These are phyloP conservation scores for Pelvicachromis taeniatus DNA, from an alignment of 2,113 vertebrate species.

Conservation along the genomic window DNA sequence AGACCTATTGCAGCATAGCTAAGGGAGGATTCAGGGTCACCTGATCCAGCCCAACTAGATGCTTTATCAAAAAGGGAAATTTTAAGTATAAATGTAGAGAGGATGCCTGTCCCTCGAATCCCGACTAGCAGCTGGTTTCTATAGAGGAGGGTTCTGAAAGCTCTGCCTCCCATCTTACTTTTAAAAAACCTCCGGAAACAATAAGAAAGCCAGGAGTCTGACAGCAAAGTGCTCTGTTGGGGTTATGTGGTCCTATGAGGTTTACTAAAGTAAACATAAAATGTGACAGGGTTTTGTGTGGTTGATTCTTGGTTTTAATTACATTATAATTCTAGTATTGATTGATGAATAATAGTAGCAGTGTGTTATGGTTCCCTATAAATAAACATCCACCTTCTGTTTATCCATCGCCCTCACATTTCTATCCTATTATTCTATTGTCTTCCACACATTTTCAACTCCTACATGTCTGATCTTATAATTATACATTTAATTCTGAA, in stretches of 20 bases:
- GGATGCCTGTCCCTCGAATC: not conserved
- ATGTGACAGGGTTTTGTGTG: rapidly evolving
- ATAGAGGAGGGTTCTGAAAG: not conserved
- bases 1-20: not conserved
- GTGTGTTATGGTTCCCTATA: too few relatives aligned
- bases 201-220: not conserved
- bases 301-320: too few relatives aligned
- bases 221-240: not conserved
- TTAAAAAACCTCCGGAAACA: not conserved
- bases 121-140: not conserved
- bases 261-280: not conserved
- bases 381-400: too few relatives aligned
- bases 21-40: not conserved
- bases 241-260: not conserved
- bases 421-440: too few relatives aligned
- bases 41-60: not conserved
- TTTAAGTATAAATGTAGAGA: not conserved
- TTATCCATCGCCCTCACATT: too few relatives aligned
- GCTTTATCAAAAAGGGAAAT: not conserved
- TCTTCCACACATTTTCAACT: too few relatives aligned
- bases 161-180: not conserved
- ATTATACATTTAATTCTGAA: too few relatives aligned
- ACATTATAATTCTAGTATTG: too few relatives aligned
- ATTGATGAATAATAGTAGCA: too few relatives aligned
- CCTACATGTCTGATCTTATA: too few relatives aligned